A percentile compares a stretch with the other conserved stretches of the same genome.
Conservation (phyloP, 2,113 vertebrate genomes). For the Leptobrachium leishanense region DNA sequence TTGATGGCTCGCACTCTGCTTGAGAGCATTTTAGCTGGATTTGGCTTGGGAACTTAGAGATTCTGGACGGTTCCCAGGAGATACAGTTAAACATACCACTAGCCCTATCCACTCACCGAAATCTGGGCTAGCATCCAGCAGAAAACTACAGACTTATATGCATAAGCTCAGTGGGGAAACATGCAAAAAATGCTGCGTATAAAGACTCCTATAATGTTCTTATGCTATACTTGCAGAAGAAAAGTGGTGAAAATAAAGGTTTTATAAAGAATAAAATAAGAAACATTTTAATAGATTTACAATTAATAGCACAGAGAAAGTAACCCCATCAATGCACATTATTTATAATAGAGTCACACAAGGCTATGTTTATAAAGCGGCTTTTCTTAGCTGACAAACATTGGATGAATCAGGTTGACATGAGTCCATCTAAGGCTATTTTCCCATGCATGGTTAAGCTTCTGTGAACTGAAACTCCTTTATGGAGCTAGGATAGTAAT, state of each 20-base stretch:
- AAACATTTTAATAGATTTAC: constrained; percentile 12
- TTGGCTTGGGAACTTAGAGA: constrained; percentile 39
- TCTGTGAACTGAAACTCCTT: not conserved
- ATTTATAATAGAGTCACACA: constrained; percentile 11
- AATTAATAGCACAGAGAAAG: constrained; percentile 10
- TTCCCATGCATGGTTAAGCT: not conserved
- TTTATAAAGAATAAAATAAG: constrained; percentile 18
- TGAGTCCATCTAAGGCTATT: not conserved
- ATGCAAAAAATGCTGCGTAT: constrained; percentile 28
- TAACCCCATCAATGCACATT: not conserved
- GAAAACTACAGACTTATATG: constrained; percentile 14
- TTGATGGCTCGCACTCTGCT: constrained; percentile 28
- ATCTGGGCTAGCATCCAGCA: constrained; percentile 32
- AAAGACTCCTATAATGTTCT: constrained; percentile 22
- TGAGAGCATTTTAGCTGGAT: constrained; percentile 34
- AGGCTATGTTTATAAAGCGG: constrained; percentile 8
- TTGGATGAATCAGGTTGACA: not conserved
- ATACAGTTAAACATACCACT: constrained; percentile 40
- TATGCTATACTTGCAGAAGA: constrained; percentile 8
- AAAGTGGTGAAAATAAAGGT: constrained; percentile 11
- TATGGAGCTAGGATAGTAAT: not conserved
- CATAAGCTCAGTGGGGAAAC: constrained; percentile 9
- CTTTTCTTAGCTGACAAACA: not conserved
- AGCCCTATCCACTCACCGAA: constrained; percentile 31
- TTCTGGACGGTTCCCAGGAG: constrained; percentile 31